Evolutionary conservation across 2,888 invertebrate species (phyloP).

Genomic region (Adelphocoris suturalis): DNA sequence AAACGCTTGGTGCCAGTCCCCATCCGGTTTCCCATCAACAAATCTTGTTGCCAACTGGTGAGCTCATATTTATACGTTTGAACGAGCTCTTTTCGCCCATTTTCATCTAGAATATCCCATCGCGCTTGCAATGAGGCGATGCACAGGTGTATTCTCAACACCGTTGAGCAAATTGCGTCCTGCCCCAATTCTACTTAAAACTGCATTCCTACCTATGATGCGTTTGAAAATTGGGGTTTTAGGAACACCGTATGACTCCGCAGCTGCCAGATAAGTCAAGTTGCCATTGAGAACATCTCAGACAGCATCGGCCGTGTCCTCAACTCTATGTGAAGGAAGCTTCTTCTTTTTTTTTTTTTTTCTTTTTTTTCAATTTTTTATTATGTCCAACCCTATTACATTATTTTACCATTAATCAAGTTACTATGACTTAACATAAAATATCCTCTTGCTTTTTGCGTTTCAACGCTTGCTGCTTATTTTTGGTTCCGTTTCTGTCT

Average conservation of each 20-base stretch:
- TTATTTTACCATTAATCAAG: not conserved
- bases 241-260: slow-evolving; percentile 23
- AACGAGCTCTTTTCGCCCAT: slow-evolving; percentile 75
- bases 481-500: too few relatives aligned
- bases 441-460: too few relatives aligned
- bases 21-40: slow-evolving; percentile 75
- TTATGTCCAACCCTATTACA: too few relatives aligned
- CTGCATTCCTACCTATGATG: slow-evolving; percentile 20
- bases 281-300: slow-evolving; percentile 17
- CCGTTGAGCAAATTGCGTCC: slow-evolving; percentile 9
- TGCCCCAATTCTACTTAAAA: slow-evolving; percentile 30
- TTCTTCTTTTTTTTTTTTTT: too few relatives aligned
- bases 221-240: slow-evolving; percentile 28
- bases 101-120: slow-evolving; percentile 76
- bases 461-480: too few relatives aligned
- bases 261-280: slow-evolving; percentile 42
- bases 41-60: slow-evolving; percentile 3
- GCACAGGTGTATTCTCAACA: slow-evolving; percentile 5
- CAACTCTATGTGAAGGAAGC: slow-evolving; percentile 13
- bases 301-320: slow-evolving; percentile 6
- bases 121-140: slow-evolving; percentile 75
- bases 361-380: too few relatives aligned
- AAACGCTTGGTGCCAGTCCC: slow-evolving; percentile 74
- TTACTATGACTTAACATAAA: not conserved
- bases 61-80: slow-evolving; percentile 17